These are phyloP conservation scores for Acanthosepion lycidas DNA, from an alignment of 2,888 invertebrate genomes.

Conservation along the genomic window DNA sequence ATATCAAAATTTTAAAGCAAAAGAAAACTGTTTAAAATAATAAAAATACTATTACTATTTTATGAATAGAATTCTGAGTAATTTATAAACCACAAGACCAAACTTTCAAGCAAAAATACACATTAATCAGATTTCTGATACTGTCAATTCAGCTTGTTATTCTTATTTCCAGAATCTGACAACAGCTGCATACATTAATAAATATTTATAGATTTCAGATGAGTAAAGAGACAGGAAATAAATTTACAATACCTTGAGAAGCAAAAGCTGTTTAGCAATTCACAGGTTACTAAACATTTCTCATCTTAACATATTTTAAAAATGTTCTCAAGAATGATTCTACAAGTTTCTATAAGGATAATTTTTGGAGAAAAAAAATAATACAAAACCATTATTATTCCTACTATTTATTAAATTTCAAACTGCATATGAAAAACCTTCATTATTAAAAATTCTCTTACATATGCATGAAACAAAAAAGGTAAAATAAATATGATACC, in stretches of 20 bases:
- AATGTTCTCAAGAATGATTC: not conserved
- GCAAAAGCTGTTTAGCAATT: not conserved
- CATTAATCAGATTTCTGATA: not conserved
- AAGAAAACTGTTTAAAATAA: too few relatives aligned
- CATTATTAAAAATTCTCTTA: not conserved
- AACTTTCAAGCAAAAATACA: too few relatives aligned
- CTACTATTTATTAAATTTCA: not conserved
- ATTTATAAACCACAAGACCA: too few relatives aligned
- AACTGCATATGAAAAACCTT: not conserved
- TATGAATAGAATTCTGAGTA: too few relatives aligned
- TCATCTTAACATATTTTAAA: not conserved
- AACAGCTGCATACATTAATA: not conserved
- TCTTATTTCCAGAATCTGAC: not conserved
- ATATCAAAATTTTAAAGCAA: too few relatives aligned
- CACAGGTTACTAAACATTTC: not conserved
- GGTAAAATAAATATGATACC: not conserved
- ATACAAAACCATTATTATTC: too few relatives aligned
- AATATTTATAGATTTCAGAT: not conserved
- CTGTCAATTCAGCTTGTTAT: not conserved
- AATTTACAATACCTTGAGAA: not conserved
- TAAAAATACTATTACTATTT: too few relatives aligned
- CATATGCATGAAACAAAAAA: not conserved
- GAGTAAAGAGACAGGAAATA: not conserved
- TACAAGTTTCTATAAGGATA: not conserved
- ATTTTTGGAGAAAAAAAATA: not conserved